Conservation (phyloP, 2,888 invertebrate species). For the Drosophila tripunctata region DNA sequence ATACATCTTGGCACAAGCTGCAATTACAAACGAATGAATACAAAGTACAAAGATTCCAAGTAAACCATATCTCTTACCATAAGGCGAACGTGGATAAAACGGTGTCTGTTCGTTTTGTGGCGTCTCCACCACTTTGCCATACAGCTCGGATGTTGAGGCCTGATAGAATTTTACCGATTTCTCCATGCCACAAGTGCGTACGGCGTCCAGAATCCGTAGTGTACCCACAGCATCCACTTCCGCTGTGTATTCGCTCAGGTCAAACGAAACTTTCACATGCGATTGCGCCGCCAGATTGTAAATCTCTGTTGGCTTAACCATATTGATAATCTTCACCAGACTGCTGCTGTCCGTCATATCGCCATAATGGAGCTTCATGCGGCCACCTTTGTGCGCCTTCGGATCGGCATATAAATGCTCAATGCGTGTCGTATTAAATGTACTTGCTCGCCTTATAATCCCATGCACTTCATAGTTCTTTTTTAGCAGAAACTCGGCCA, state of each 20-base stretch:
- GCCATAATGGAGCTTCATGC: conserved; percentile 98
- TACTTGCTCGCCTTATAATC: conserved; percentile 95
- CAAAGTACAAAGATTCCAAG: neutral
- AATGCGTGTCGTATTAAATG: conserved; percentile 98
- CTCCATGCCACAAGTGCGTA: conserved; percentile 93
- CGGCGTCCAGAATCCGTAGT: conserved; percentile 94
- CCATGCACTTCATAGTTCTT: conserved; percentile 99
- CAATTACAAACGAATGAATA: conserved; percentile 1
- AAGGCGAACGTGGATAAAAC: conserved; percentile 98
- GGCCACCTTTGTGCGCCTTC: conserved; percentile 93
- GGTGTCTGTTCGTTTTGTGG: conserved; percentile 98
- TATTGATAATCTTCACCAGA: conserved; percentile 91
- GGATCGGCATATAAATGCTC: conserved; percentile 97
- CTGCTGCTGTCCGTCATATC: conserved; percentile 99
- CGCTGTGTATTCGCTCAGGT: conserved; percentile 99
- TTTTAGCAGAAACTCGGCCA: conserved; percentile 95
- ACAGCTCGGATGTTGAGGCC: conserved; percentile 97
- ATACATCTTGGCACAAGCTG: conserved; percentile 97
- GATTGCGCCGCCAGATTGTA: conserved; percentile 99
- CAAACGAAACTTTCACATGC: conserved; percentile 99
- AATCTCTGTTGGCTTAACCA: conserved; percentile 92
- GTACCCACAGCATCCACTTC: conserved; percentile 99
- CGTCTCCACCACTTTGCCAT: conserved; percentile 95
- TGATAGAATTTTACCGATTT: conserved; percentile 95
- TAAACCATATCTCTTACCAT: conserved; percentile 87